Conservation (phyloP, 2,797 vertebrate species). For the Geotrypetes seraphini region DNA sequence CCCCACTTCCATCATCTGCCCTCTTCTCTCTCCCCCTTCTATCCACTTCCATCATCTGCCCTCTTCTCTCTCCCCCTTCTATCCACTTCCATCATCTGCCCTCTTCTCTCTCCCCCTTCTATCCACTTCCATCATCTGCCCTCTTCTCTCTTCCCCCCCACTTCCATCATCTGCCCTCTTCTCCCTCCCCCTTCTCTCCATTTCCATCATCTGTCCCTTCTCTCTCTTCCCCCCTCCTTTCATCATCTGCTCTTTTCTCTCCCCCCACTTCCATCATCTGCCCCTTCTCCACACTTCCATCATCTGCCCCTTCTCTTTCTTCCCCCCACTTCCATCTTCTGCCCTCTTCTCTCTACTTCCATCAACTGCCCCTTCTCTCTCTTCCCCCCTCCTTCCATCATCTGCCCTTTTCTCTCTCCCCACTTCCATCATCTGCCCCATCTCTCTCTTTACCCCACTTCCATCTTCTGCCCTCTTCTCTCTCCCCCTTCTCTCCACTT, state of each 20-base stretch:
- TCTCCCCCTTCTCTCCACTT: not conserved
- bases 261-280: not conserved
- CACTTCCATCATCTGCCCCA: not conserved
- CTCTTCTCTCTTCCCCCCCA: not conserved
- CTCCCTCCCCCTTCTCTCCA: too few species aligned
- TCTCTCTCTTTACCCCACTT: not conserved
- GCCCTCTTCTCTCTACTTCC: not conserved
- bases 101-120: too few species aligned
- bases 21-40: too few species aligned
- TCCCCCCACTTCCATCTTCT: not conserved
- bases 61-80: too few species aligned
- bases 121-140: not conserved
- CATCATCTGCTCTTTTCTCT: not conserved
- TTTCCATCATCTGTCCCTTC: not conserved
- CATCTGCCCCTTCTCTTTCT: not conserved
- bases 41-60: too few species aligned
- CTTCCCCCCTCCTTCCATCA: not conserved
- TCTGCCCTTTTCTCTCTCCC: not conserved
- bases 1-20: too few species aligned
- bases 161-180: not conserved
- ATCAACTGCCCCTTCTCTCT: too few species aligned
- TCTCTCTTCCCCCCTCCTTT: not conserved
- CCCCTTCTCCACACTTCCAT: not conserved
- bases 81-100: too few species aligned
- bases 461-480: too few species aligned